phyloP scores from a whole-genome alignment of 2,888 invertebrate genomes.

The Eupeodes latifasciatus region DNA sequence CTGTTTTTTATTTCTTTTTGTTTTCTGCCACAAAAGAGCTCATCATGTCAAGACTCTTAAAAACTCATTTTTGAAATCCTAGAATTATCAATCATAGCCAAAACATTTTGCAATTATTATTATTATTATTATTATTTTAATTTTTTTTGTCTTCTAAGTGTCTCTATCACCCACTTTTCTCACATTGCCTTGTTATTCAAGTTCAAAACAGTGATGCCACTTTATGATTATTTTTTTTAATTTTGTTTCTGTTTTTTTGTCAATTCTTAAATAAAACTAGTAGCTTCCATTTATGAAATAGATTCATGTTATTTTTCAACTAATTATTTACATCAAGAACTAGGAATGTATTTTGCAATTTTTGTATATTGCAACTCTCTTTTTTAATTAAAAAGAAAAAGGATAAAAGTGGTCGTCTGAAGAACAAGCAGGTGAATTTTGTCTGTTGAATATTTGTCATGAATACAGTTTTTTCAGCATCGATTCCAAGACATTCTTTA shows the following conservation, averaged over 20 bases:
- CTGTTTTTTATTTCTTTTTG: not conserved
- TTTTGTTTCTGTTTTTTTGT: too few species aligned
- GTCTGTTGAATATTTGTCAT: too few species aligned
- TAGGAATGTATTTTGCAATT: too few species aligned
- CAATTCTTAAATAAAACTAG: too few species aligned
- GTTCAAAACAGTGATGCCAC: slow-evolving; percentile 22
- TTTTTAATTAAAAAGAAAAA: too few species aligned
- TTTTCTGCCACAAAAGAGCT: slow-evolving; percentile 1
- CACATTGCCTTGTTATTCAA: not conserved
- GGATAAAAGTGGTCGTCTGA: too few species aligned
- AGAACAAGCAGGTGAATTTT: too few species aligned
- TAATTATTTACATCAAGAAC: too few species aligned
- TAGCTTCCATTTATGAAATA: too few species aligned
- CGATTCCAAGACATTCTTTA: not conserved
- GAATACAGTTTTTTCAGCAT: too few species aligned
- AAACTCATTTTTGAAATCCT: slow-evolving; percentile 51
- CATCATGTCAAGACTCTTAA: slow-evolving; percentile 44
- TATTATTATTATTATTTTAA: not conserved
- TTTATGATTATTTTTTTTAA: not conserved
- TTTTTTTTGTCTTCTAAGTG: slow-evolving; percentile 20
- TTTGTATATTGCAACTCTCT: too few species aligned
- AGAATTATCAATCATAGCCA: slow-evolving; percentile 59
- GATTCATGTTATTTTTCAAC: too few species aligned
- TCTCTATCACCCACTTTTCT: slow-evolving; percentile 20
- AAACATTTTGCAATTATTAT: slow-evolving; percentile 56